Evolutionary conservation across 35 echinoderm and acorn worm genomes (phyloP), one percentile per base, ranked within the genome.

Genomic region (Amphiura filiformis): DNA sequence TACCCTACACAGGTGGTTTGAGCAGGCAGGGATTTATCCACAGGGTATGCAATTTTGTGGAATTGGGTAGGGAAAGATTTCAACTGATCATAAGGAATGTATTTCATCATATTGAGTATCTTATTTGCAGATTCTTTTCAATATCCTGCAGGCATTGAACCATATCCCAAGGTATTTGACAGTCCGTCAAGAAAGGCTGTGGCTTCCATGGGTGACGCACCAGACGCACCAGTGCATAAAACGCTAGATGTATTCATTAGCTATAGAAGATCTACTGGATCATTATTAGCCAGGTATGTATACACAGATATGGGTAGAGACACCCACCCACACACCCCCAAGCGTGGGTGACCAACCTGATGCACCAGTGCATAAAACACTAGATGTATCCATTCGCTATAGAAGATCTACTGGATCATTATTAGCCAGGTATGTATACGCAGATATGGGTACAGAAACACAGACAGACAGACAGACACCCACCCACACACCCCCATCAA

Each of bases 371-470:
- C 82, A 85, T 23, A 99, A 99, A 78, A 90, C 78, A 44, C 75
- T 99, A 11, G 96, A 99, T 95, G 96, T 98, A 17, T 99, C 95
- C 61, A 99, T 99, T n/a, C 94, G 96, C 75, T 99, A 99, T 78
- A 94, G 96, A 56, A 92, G 96, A 88, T 64, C 96, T 36, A 99
- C 96, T 28, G 96, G 96, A 20, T 99, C 96, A 35, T 82, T 94
- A 22, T 37, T 98, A 65, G 96, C 96, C 65, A 98, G 96, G 96
- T 98, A 76, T 79, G 88, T 83, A 56, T 13, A 81, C n/a, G n/a
- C n/a, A n/a, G n/a, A n/a, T n/a, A n/a, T n/a, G n/a, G n/a, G n/a
- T n/a, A n/a, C n/a, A n/a, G n/a, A n/a, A n/a, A n/a, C n/a, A n/a
- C n/a, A n/a, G n/a, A n/a, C n/a, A n/a, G n/a, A n/a, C n/a, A n/a